Evolutionary conservation across 2,113 vertebrate species (phyloP), one percentile per base, ranked within the genome.

Genomic region (Misgurnus anguillicaudatus): DNA sequence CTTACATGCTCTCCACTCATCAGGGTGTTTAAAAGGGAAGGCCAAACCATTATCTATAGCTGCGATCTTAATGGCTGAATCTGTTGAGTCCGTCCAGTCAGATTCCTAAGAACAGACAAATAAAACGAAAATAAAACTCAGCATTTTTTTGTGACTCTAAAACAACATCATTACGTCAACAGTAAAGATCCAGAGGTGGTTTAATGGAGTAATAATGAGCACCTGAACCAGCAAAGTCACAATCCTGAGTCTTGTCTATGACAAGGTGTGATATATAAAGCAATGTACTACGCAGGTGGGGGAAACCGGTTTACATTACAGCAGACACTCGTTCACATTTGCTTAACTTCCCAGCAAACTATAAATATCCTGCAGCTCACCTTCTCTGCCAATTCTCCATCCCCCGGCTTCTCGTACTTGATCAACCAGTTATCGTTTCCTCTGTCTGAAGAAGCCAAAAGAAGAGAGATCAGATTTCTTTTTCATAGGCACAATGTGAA

Each of bases 341-440:
- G 62, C 62, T 31, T 6, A 24, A 3, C 57, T 21, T 9, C 10
- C 53, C 53, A 72, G 53, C 51, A 68, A 42, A n/a, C 63, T 65
- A 66, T 67, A 45, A 68, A 66, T 57, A 66, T 57, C 24, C 9
- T 24, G 6, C 53, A 70, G 70, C 86, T 92, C 87, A 96, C 95
- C 94, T 96, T 94, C 78, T 89, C 86, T 66, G 86, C 82, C 13
- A 68, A 68, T 51, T 92, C 87, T 17, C 80, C 89, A 66, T 87
- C 88, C 79, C 91, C 94, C 75, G 92, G 88, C 65, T 95, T 95
- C 88, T 98, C 95, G 47, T 96, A 99, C 89, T 89, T 96, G 87
- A 99, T 92, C 87, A 99, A 89, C 98, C 98, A 99, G 90, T 99
- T 99, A 86, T 99, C 98, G 0, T 98, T 98, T 70, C 97, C 98